Conservation (phyloP, 2,888 invertebrate genomes). For the Thecophora atra region DNA sequence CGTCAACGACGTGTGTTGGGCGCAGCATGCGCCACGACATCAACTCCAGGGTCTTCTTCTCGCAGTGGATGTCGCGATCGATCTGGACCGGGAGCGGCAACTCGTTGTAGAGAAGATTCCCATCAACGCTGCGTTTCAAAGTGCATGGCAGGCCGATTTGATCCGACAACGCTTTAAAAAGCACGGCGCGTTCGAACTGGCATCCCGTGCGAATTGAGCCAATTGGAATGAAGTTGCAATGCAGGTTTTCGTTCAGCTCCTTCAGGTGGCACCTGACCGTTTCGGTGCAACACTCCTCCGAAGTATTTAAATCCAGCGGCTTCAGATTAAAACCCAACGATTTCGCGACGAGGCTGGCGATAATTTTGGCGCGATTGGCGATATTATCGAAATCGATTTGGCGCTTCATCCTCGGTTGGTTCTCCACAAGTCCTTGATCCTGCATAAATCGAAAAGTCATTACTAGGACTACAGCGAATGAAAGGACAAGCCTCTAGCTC, state of each 20-base stretch:
- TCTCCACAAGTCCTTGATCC: constrained; percentile 51
- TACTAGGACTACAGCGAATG: background rate
- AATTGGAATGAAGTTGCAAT: constrained; percentile 69
- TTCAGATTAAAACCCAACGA: constrained; percentile 50
- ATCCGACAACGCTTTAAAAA: constrained; percentile 75
- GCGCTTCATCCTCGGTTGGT: constrained; percentile 48
- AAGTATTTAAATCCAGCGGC: constrained; percentile 55
- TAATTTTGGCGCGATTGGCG: constrained; percentile 57
- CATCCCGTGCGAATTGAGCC: constrained; percentile 71
- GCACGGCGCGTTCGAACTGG: constrained; percentile 71
- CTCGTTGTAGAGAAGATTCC: constrained; percentile 72
- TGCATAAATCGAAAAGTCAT: constrained; percentile 21
- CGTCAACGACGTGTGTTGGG: constrained; percentile 72
- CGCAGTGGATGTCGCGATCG: constrained; percentile 55
- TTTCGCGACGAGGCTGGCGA: constrained; percentile 68
- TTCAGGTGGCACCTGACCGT: constrained; percentile 67
- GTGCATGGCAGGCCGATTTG: constrained; percentile 72
- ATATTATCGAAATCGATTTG: constrained; percentile 58
- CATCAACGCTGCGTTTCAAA: constrained; percentile 69
- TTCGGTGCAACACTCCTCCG: constrained; percentile 67
- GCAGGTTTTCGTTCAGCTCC: constrained; percentile 66
- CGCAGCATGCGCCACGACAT: constrained; percentile 70
- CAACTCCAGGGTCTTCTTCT: constrained; percentile 52
- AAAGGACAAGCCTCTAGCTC: constrained; percentile 47
- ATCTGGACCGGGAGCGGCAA: constrained; percentile 68